These are phyloP conservation scores for Pontoporia blainvillei DNA, from an alignment of 2,113 vertebrate species.

Conservation along the genomic window DNA sequence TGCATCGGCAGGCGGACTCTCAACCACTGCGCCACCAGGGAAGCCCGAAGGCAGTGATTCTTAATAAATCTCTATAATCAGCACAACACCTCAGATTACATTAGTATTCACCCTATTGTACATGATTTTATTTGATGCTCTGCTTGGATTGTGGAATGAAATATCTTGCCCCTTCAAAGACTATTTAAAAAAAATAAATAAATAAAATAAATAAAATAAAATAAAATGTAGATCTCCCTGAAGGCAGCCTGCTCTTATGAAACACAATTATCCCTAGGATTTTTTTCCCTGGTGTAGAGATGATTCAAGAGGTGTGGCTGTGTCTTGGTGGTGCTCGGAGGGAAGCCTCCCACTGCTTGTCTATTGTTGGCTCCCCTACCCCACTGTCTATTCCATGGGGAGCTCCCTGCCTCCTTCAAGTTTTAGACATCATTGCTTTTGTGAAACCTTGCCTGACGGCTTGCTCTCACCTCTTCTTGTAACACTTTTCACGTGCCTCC, in stretches of 20 bases:
- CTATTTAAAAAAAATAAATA: not conserved
- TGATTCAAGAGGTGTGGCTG: not conserved
- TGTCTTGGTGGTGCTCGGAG: not conserved
- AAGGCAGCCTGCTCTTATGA: not conserved
- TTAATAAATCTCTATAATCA: not conserved
- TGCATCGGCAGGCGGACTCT: too few species aligned
- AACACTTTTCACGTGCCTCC: not conserved
- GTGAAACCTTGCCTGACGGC: not conserved
- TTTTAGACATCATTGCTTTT: not conserved
- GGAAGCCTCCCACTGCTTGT: too few species aligned
- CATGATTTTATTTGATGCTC: not conserved
- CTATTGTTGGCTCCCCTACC: not conserved
- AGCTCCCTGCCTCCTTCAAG: accelerated
- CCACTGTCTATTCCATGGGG: not conserved
- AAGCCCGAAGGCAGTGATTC: not conserved
- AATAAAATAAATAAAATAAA: too few species aligned
- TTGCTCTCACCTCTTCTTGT: not conserved
- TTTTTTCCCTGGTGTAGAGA: not conserved
- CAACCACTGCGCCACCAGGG: too few species aligned
- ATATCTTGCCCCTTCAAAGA: not conserved
- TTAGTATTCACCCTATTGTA: not conserved
- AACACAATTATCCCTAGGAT: not conserved
- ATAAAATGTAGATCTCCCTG: too few species aligned
- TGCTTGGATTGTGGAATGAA: not conserved
- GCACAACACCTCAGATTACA: not conserved